Evolutionary conservation across 2,888 invertebrate genomes (phyloP), one percentile per base, ranked within the genome.

Genomic region (Drymonia ruficornis): DNA sequence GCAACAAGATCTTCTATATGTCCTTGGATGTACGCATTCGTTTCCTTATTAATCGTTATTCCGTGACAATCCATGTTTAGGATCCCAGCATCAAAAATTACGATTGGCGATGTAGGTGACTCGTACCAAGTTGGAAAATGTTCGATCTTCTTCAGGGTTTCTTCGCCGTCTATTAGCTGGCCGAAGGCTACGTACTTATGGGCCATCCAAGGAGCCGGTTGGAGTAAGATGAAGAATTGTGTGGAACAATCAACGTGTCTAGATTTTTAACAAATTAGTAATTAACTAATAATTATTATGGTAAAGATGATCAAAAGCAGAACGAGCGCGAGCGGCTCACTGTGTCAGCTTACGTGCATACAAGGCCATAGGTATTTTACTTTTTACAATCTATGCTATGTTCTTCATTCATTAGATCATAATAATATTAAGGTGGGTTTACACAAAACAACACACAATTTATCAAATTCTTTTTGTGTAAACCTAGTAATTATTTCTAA

Each of bases 131-230:
- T 95, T 0, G 93, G 87, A 6, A 94, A 88, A n/a, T 83, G 76
- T 83, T 96, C 96, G 40, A 96, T 94, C 62, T 83, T 84, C 54
- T 91, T 82, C 40, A 96, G 83, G 13, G 95, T 93, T 46, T 91
- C 83, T 53, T 94, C 94, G 1, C 96, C 96, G 65, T 95, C 95
- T 36, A 96, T 87, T 3, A 96, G 86, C 83, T 95, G 95, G 1
- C 96, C 96, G 77, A 96, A 96, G 1, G 96, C 96, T 6, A 96
- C 96, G 74, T 95, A 96, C 84, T 93, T 94, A 56, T 90, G 86
- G 66, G 94, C 93, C 96, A 96, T 96, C 96, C 96, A 96, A 4
- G 93, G 84, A 5, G 94, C 91, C 5, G 95, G 93, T 81, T 95
- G 94, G 15, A 96, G 84, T 13, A 95, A 91, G 15, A 96, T 90